Base-by-base conservation (phyloP, 2,888 invertebrate genomes). In the Troglohyphantes excavatus region DNA sequence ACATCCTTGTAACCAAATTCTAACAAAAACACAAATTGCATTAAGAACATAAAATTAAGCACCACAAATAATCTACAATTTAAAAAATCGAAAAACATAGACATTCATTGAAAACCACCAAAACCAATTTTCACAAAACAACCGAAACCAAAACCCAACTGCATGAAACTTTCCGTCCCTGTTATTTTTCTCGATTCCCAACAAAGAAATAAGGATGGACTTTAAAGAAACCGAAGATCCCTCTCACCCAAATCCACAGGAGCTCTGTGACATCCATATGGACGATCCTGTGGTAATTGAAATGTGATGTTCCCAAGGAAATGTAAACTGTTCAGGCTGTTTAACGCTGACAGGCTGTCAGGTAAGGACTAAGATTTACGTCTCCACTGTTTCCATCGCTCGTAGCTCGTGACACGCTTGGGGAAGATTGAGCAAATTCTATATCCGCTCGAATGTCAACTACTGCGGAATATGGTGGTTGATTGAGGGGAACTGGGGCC, bases 361-460 rank as follows among this genome's bases (percentile, higher is more conserved):
- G 59, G 61, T 59, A 70, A 23, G 33, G 70, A 72, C 70, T 53
- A 72, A 82, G 82, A 82, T 82, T 82, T 82, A 82, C 82, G 82
- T 82, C 70, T 70, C 39, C 29, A 23, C 70, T 61, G 82, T 70
- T 82, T 33, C 82, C 70, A 72, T 39, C 59, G 70, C 70, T 81
- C 81, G 26, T 68, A 13, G 46, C 21, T 19, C 11, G 26, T 72
- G 82, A 82, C 82, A 82, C 27, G 39, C 29, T 29, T 61, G 70
- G 82, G 82, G 82, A 59, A 82, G 70, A 82, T 70, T 82, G 82
- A 82, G 61, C 82, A 82, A 82, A 82, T 82, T 82, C 82, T 82
- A 82, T 72, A 70, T 82, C 82, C 70, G 39, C 23, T 82, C 59
- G 21, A 7, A 72, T 72, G 82, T 82, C 70, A 67, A 67, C 65